phyloP scores from a whole-genome alignment of 2,888 invertebrate genomes.

The Rhagophthalmus giganteus region DNA sequence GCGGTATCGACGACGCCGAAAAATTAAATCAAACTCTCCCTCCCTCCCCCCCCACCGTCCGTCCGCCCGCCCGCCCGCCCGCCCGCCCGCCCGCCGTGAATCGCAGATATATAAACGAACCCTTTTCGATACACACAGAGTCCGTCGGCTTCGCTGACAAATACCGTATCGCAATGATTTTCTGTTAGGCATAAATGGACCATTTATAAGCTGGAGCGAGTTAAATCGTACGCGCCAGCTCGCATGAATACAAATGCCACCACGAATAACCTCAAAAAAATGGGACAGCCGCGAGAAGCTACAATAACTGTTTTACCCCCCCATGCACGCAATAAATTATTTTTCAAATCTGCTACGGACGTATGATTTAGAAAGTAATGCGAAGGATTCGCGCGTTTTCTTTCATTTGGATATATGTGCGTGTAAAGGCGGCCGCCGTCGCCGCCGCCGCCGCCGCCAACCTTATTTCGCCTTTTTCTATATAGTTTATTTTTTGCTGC shows the following conservation, averaged over 20 bases:
- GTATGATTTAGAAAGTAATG: constrained; percentile 14
- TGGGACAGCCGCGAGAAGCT: constrained; percentile 2
- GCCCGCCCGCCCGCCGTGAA: background rate
- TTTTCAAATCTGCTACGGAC: constrained; percentile 21
- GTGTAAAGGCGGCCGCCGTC: too few species aligned
- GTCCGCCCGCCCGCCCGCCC: too few species aligned
- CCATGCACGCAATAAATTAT: constrained; percentile 25
- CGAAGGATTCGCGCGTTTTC: background rate
- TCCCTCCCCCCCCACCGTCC: background rate
- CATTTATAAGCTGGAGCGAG: constrained; percentile 21
- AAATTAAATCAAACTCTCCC: background rate
- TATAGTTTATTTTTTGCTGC: too few species aligned
- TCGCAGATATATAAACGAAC: constrained; percentile 6
- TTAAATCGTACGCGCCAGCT: constrained; percentile 15
- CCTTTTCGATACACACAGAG: constrained; percentile 9
- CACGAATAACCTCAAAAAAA: constrained; percentile 7
- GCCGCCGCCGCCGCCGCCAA: too few species aligned
- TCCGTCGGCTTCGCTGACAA: constrained; percentile 9
- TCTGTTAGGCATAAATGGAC: constrained; percentile 17
- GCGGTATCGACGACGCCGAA: background rate
- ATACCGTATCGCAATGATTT: constrained; percentile 20
- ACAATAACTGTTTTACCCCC: constrained; percentile 23
- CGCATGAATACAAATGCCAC: constrained; percentile 27
- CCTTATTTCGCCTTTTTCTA: too few species aligned
- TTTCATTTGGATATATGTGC: background rate